A percentile compares a stretch with the other conserved stretches of the same genome.
Conservation (phyloP, 1,140 invertebrate genomes). For the Pissodes strobi region DNA sequence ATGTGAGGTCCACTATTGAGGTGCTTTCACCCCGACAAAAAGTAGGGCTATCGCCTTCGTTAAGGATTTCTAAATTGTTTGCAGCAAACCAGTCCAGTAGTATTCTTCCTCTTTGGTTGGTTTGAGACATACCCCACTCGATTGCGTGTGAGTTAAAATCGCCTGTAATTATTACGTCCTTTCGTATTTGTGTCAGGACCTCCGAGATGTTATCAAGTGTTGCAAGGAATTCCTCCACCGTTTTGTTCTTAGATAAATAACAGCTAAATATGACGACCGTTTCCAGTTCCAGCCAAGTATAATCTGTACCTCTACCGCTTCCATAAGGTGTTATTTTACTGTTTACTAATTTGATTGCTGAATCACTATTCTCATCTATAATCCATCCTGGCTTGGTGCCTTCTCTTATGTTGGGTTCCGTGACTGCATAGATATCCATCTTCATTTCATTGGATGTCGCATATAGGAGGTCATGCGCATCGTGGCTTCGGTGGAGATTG, state of each 20-base stretch:
- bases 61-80: neutral
- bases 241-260: slow-evolving; percentile 8
- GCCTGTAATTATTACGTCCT: neutral
- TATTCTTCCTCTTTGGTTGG: neutral
- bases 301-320: neutral
- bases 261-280: slow-evolving; percentile 1
- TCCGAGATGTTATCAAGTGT: neutral
- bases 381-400: too few species aligned
- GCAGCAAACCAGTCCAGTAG: neutral
- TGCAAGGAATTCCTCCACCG: neutral
- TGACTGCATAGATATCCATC: neutral
- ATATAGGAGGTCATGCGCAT: too few species aligned
- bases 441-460: neutral
- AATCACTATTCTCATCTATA: neutral
- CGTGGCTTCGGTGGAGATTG: too few species aligned
- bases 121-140: neutral
- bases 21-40: too few species aligned
- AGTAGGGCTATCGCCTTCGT: too few species aligned
- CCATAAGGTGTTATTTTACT: too few species aligned
- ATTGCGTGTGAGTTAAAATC: slow-evolving; percentile 11
- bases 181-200: neutral
- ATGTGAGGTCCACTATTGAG: too few species aligned
- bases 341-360: too few species aligned
- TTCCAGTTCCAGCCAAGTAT: neutral
- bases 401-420: slow-evolving; percentile 4